phyloP scores from a whole-genome alignment of 2,797 vertebrate genomes.

The Manis javanica region DNA sequence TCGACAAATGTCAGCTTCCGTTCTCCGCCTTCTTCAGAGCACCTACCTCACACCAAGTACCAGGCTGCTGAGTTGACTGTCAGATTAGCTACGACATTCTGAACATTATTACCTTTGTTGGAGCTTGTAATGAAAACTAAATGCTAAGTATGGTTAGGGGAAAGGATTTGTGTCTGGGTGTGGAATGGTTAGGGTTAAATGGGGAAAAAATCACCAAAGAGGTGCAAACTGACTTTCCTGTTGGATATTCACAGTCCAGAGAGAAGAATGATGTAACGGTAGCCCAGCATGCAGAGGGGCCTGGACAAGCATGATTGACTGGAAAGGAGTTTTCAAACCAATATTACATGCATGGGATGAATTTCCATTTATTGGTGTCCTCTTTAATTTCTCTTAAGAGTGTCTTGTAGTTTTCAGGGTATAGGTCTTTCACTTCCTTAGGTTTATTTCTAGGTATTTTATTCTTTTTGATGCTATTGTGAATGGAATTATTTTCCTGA shows the following conservation, averaged over 20 bases:
- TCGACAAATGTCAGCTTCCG: neutral
- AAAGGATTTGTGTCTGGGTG: neutral
- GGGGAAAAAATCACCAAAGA: neutral
- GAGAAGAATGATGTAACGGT: rapidly evolving
- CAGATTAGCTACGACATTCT: neutral
- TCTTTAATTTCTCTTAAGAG: no score
- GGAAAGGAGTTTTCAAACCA: neutral
- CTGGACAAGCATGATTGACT: neutral
- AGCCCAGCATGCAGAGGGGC: rapidly evolving
- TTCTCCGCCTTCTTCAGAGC: neutral
- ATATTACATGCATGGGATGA: neutral
- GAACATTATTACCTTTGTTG: neutral
- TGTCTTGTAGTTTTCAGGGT: no score
- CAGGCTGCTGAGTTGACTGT: neutral
- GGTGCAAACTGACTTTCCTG: neutral
- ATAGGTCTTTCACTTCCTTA: no score
- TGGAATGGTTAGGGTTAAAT: neutral
- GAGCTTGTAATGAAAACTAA: neutral
- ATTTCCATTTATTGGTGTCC: no score
- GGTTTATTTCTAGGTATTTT: no score
- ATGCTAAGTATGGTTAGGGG: no score
- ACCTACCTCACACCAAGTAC: no score
- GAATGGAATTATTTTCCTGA: no score
- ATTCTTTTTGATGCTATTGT: no score
- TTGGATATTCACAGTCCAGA: neutral